These are phyloP conservation scores for Sorex fumeus DNA, from an alignment of 2,113 vertebrate genomes.

Conservation along the genomic window DNA sequence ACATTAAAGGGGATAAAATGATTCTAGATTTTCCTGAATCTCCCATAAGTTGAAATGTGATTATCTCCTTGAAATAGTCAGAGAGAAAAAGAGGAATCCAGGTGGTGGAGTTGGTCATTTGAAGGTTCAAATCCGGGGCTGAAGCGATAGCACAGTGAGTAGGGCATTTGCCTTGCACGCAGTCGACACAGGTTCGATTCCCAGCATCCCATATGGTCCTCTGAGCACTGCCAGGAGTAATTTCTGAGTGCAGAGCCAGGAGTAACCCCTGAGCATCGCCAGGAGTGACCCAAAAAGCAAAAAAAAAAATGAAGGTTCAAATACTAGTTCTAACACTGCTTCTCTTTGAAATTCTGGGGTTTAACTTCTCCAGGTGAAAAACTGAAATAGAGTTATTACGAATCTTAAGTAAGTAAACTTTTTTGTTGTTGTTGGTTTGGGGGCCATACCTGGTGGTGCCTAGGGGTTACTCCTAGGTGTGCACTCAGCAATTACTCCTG, in stretches of 20 bases:
- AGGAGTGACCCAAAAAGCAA: no score
- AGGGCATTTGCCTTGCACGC: no score
- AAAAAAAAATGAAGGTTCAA: constrained; percentile 65
- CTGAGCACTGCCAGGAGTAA: no score
- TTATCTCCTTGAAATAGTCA: constrained; percentile 43
- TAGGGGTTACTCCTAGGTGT: no score
- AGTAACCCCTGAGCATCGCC: no score
- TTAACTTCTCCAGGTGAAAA: constrained; percentile 18
- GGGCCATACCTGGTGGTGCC: no score
- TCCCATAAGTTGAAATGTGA: constrained; percentile 13
- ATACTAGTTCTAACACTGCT: neutral
- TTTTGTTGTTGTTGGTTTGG: no score
- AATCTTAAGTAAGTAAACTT: neutral
- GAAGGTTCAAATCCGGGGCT: constrained; percentile 61
- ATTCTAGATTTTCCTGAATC: neutral
- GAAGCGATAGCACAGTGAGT: no score
- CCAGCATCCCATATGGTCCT: no score
- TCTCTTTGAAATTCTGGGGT: neutral
- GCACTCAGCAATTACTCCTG: no score
- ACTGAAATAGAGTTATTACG: neutral
- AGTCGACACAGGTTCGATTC: no score
- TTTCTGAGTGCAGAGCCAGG: no score
- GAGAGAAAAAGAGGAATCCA: neutral
- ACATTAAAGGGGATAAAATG: constrained; percentile 58
- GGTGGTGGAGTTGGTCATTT: neutral